Base-by-base conservation (phyloP, 2,113 vertebrate species). In the Polyodon spathula region DNA sequence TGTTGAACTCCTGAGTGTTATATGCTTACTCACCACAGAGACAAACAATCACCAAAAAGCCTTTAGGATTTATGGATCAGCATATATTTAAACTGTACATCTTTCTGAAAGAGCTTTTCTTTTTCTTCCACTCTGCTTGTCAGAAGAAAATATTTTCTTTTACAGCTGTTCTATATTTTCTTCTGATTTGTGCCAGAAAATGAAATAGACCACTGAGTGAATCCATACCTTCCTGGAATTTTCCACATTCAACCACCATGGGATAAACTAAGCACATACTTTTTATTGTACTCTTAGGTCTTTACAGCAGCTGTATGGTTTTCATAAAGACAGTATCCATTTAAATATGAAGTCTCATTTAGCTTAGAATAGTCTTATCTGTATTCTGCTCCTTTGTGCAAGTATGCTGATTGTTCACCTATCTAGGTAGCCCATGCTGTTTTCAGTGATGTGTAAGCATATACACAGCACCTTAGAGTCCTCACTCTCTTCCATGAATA, bases 141-240 rank as follows among this genome's bases (percentile, higher is more conserved):
- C 74, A 72, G 77, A 80, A 71, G 70, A n/a, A 87, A 78, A 64
- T 69, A 74, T 74, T 81, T 82, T 67, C 73, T 76, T 59, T 68
- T 76, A 82, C 87, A 89, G 85, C 86, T 88, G 85, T 82, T 84
- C 82, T 82, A 70, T 72, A 67, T 89, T 88, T 84, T 78, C 71
- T 82, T 81, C 71, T 69, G 62, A 66, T 76, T 78, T 76, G 79
- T 85, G 82, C 83, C 78, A 67, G 74, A 73, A 81, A 81, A 84
- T 69, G 84, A 79, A 83, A 78, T 38, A 53, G 72, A 84, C 78
- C 79, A 71, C 27, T 0, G 66, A 78, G 69, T 16, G 55, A 70
- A 78, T 75, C 70, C 73, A 61, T 76, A 75, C 68, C 75, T 76
- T 73, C 69, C 75, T 74, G 64, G 78, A 78, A 70, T 80, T 79